Conservation (phyloP, 2,888 invertebrate genomes). For the Aphodius sticticus region DNA sequence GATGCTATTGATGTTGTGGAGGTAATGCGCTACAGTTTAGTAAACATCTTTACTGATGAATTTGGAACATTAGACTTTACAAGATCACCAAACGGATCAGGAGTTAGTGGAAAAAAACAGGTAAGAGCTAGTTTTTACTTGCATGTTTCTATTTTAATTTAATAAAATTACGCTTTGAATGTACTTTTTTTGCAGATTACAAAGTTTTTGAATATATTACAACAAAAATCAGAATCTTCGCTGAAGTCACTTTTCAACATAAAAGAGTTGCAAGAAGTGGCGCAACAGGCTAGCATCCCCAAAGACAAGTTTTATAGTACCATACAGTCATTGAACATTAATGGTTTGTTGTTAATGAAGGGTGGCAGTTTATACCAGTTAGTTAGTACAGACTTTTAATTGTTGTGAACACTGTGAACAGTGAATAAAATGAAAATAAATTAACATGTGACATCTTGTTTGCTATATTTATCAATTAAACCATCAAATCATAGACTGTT, state of each 20-base stretch:
- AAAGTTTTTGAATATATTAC: constrained; percentile 74
- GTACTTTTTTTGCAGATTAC: constrained; percentile 66
- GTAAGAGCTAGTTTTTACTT: constrained; percentile 23
- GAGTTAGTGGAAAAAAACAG: constrained; percentile 74
- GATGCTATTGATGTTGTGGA: constrained; percentile 90
- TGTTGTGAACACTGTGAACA: constrained; percentile 7
- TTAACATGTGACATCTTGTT: not conserved
- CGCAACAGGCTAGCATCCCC: constrained; percentile 70
- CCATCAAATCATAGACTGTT: not conserved
- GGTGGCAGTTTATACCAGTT: constrained; percentile 60
- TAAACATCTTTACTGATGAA: constrained; percentile 79
- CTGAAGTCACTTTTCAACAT: constrained; percentile 71
- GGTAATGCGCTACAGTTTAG: constrained; percentile 80
- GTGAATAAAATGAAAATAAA: not conserved
- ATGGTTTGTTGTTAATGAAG: constrained; percentile 86
- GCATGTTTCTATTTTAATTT: not conserved
- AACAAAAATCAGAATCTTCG: constrained; percentile 67
- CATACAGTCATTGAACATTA: constrained; percentile 81
- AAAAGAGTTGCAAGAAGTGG: constrained; percentile 79
- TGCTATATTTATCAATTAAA: not conserved
- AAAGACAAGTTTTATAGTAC: constrained; percentile 73
- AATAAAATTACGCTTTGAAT: not conserved
- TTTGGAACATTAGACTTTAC: constrained; percentile 71
- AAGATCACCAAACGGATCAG: constrained; percentile 75
- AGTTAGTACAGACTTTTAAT: constrained; percentile 26